phyloP scores from a whole-genome alignment of 1,140 invertebrate genomes.

The Aphelenchoides fujianensis region DNA sequence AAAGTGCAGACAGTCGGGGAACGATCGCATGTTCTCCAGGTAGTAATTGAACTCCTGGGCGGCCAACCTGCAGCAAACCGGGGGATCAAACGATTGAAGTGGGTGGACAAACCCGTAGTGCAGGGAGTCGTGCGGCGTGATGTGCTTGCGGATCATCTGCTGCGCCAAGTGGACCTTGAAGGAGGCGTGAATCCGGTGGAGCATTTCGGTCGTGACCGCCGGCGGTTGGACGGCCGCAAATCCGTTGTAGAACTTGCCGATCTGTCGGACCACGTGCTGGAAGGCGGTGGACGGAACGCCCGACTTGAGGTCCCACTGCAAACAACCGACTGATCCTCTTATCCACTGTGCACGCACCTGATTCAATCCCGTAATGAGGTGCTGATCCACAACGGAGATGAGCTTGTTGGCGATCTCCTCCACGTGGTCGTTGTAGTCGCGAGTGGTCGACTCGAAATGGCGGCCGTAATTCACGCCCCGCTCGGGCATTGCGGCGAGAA shows the following conservation, averaged over 20 bases:
- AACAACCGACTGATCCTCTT: neutral
- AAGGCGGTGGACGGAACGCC: conserved; percentile 89
- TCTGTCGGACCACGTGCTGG: conserved; percentile 79
- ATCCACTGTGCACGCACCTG: conserved; percentile 53
- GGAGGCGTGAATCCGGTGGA: conserved; percentile 77
- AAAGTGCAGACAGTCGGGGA: conserved; percentile 66
- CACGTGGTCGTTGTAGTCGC: conserved; percentile 82
- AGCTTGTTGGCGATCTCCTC: conserved; percentile 87
- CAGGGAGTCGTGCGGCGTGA: conserved; percentile 88
- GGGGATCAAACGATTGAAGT: conserved; percentile 29
- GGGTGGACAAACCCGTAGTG: conserved; percentile 83
- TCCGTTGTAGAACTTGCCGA: conserved; percentile 87
- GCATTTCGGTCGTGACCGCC: conserved; percentile 68
- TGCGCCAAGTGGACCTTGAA: conserved; percentile 82
- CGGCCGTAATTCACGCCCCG: conserved; percentile 65
- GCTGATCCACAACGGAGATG: conserved; percentile 75
- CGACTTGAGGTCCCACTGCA: conserved; percentile 83
- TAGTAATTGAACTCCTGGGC: conserved; percentile 93
- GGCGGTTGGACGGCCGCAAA: conserved; percentile 67
- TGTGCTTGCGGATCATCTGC: conserved; percentile 79
- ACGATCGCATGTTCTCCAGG: conserved; percentile 80
- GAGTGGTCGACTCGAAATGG: conserved; percentile 68
- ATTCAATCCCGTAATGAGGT: conserved; percentile 44
- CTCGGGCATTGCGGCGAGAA: conserved; percentile 63
- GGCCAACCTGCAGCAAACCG: conserved; percentile 70